Evolutionary conservation across 30 jellyfish, hydroid and myxozoan genomes (phyloP).

Genomic region (Aurelia aurita): DNA sequence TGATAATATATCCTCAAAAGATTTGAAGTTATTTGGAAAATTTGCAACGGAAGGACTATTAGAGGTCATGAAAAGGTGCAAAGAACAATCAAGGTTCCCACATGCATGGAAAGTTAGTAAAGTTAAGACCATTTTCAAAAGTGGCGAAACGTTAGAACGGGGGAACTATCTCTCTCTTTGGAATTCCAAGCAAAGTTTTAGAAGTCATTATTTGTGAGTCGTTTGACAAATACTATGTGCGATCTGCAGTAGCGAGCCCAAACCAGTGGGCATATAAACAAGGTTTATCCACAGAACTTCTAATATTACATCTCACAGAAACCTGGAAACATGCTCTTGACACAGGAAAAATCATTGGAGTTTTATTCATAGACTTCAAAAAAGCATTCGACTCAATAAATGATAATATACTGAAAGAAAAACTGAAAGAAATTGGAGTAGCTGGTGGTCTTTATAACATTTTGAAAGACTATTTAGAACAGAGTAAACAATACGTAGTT

Average conservation of each 20-base stretch:
- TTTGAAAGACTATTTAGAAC: conserved; percentile 5
- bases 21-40: conserved; percentile 21
- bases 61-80: conserved; percentile 36
- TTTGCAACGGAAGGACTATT: conserved; percentile 21
- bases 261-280: conserved; percentile 67
- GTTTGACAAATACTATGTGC: conserved; percentile 8
- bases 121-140: conserved; percentile 26
- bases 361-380: too few species aligned
- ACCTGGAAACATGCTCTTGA: too few species aligned
- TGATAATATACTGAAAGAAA: too few species aligned
- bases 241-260: conserved; percentile 35
- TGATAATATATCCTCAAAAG: conserved; percentile 29
- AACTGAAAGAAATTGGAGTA: conserved; percentile 9
- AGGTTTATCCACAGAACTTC: conserved; percentile 45
- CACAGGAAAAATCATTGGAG: too few species aligned
- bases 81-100: conserved; percentile 29
- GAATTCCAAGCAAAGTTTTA: conserved; percentile 62
- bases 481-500: conserved; percentile 45
- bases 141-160: conserved; percentile 37
- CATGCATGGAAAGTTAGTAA: too few species aligned
- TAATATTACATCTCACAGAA: too few species aligned
- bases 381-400: too few species aligned
- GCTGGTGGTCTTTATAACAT: conserved; percentile 2
- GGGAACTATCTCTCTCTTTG: conserved; percentile 42
- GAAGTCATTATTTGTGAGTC: conserved; percentile 39